These are phyloP conservation scores for Rhodeus uyekii DNA, from an alignment of 2,797 vertebrate genomes.

Conservation along the genomic window DNA sequence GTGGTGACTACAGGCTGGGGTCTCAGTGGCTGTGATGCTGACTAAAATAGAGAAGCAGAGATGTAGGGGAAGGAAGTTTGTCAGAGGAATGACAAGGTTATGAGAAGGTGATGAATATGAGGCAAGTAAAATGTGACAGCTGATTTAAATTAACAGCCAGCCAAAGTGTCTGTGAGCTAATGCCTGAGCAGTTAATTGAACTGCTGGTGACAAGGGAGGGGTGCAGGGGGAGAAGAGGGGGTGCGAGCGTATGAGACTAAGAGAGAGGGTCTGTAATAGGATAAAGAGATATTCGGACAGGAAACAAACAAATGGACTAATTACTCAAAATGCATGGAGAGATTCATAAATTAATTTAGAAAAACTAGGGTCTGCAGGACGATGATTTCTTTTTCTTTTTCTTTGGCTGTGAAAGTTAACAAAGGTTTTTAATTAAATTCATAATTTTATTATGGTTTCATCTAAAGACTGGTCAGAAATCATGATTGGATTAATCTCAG, in stretches of 20 bases:
- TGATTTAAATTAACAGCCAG: conserved; percentile 58
- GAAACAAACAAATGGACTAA: conserved; percentile 18
- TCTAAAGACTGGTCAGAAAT: too few species aligned
- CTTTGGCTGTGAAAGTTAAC: neutral
- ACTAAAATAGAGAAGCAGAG: conserved; percentile 38
- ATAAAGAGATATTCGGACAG: conserved; percentile 19
- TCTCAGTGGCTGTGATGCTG: conserved; percentile 26
- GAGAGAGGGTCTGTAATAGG: conserved; percentile 6
- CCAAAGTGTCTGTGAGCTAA: conserved; percentile 52
- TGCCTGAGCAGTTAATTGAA: conserved; percentile 60
- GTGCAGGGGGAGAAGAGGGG: conserved; percentile 1
- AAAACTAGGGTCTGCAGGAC: neutral
- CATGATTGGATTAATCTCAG: too few species aligned
- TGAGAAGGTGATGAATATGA: conserved; percentile 62
- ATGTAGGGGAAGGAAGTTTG: conserved; percentile 44
- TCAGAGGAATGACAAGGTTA: conserved; percentile 65
- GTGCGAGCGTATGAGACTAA: conserved; percentile 8
- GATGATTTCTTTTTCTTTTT: neutral
- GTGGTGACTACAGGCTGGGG: conserved; percentile 35
- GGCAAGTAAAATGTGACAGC: conserved; percentile 46
- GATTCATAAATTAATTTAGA: neutral
- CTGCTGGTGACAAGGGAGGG: conserved; percentile 30
- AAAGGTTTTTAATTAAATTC: too few species aligned
- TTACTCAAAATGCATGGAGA: neutral
- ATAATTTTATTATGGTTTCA: too few species aligned